Evolutionary conservation across 2,797 vertebrate species (phyloP).

Genomic region (Amblyraja radiata): DNA sequence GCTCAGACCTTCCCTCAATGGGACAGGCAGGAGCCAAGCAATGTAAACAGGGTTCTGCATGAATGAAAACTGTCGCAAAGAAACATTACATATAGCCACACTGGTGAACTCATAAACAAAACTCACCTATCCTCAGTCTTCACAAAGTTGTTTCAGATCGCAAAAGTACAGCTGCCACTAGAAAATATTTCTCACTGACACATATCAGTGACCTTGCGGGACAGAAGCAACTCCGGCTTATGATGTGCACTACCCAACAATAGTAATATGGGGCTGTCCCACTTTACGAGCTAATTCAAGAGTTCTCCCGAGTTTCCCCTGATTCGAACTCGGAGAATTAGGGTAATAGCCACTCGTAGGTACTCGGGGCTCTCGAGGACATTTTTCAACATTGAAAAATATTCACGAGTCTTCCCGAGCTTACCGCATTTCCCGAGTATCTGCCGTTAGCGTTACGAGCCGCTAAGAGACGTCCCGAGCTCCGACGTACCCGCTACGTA

Average conservation of each 20-base stretch:
- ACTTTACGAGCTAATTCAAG: too few relatives aligned
- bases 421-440: too few relatives aligned
- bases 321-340: too few relatives aligned
- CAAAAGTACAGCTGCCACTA: background rate
- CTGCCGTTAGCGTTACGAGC: too few relatives aligned
- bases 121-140: background rate
- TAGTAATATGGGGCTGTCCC: background rate
- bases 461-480: too few relatives aligned
- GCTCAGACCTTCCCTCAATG: background rate
- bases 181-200: background rate
- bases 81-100: background rate
- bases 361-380: too few relatives aligned
- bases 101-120: background rate
- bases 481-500: too few relatives aligned
- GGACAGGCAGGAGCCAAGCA: background rate
- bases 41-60: constrained; percentile 3
- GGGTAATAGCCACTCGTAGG: too few relatives aligned
- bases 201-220: background rate
- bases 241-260: background rate
- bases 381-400: too few relatives aligned
- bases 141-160: background rate
- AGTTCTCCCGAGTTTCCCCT: too few relatives aligned
- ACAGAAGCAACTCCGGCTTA: background rate
- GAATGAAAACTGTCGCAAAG: background rate
- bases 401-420: too few relatives aligned